phyloP scores from a whole-genome alignment of 2,888 invertebrate species.

The Stegana nigrithorax region DNA sequence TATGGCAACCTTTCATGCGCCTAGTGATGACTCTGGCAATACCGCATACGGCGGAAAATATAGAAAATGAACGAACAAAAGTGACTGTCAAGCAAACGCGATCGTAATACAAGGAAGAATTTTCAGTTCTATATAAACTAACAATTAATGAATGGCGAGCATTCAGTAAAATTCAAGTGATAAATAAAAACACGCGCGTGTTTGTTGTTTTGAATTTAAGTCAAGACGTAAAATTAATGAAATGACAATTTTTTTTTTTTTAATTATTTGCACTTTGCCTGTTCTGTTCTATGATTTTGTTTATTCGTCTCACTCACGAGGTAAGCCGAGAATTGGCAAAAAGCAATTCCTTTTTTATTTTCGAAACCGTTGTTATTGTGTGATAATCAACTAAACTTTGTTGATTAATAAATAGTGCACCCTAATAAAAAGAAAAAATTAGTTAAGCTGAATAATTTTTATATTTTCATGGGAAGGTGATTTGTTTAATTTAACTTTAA shows the following conservation, averaged over 20 bases:
- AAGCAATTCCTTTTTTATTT: too few species aligned
- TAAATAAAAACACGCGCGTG: background rate
- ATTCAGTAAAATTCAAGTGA: background rate
- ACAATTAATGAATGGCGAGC: background rate
- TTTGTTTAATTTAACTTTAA: background rate
- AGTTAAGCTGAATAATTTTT: too few species aligned
- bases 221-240: background rate
- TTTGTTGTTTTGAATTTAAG: background rate
- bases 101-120: slow-evolving; percentile 14
- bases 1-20: background rate
- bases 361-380: too few species aligned
- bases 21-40: too few species aligned
- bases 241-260: background rate
- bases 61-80: background rate
- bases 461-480: too few species aligned
- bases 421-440: too few species aligned
- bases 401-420: too few species aligned
- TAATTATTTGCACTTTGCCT: background rate
- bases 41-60: slow-evolving; percentile 1
- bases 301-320: background rate
- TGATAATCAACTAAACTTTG: too few species aligned
- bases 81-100: slow-evolving; percentile 12
- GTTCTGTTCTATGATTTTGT: background rate
- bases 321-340: slow-evolving; percentile 16
- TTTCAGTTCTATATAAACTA: too few species aligned